These are phyloP conservation scores for Catagonus wagneri DNA, from an alignment of 2,113 vertebrate species.

Conservation along the genomic window DNA sequence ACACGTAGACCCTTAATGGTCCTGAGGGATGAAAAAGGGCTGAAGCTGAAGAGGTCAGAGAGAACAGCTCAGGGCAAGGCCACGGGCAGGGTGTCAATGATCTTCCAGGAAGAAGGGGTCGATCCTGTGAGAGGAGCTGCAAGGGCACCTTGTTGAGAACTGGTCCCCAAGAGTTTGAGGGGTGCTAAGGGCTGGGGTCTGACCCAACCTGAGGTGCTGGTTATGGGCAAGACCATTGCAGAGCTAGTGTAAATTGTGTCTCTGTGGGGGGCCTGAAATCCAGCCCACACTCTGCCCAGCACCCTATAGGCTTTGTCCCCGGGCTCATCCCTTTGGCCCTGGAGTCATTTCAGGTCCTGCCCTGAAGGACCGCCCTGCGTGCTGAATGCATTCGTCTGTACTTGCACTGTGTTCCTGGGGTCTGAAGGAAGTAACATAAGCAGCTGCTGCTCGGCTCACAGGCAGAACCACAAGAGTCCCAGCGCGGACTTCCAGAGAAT, in stretches of 20 bases:
- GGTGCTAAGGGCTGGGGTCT: background rate
- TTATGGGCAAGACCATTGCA: background rate
- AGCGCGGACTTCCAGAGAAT: background rate
- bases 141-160: background rate
- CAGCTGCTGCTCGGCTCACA: background rate
- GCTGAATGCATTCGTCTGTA: background rate
- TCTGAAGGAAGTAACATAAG: background rate
- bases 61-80: background rate
- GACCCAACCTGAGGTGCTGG: background rate
- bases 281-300: background rate
- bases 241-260: background rate
- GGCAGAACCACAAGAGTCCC: background rate
- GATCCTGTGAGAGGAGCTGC: background rate
- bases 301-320: background rate
- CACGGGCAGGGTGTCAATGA: background rate
- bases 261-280: background rate
- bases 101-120: background rate
- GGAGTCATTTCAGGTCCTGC: background rate
- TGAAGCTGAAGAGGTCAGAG: background rate
- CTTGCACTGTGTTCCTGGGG: background rate
- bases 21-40: background rate
- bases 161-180: background rate
- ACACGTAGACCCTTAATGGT: background rate
- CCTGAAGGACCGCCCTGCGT: background rate
- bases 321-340: background rate